Conservation (phyloP, 2,888 invertebrate genomes). For the Caenorhabditis sp. region DNA sequence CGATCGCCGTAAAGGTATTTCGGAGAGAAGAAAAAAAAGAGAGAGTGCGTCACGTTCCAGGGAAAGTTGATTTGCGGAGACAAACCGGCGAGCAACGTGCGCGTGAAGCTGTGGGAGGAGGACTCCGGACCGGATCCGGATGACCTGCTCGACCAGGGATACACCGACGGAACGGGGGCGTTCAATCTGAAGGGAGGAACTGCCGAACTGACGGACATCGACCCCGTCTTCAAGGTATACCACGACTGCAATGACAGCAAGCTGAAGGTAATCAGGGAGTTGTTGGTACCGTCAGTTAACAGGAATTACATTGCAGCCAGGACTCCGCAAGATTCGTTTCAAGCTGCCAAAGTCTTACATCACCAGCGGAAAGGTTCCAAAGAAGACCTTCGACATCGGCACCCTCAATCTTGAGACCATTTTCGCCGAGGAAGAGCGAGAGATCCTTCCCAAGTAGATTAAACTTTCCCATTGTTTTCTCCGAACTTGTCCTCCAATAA, state of each 20-base stretch:
- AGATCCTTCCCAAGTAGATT: no score
- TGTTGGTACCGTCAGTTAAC: no score
- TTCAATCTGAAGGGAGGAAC: slow-evolving; percentile 68
- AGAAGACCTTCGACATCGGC: slow-evolving; percentile 68
- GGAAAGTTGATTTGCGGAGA: slow-evolving; percentile 66
- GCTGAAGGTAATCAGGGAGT: no score
- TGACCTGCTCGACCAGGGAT: slow-evolving; percentile 70
- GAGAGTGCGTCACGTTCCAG: slow-evolving; percentile 56
- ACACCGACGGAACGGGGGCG: no score
- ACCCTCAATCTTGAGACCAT: slow-evolving; percentile 62
- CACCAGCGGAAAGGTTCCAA: slow-evolving; percentile 64
- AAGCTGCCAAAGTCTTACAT: slow-evolving; percentile 69
- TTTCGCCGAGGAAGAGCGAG: no score
- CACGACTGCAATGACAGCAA: slow-evolving; percentile 74
- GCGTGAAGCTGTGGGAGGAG: slow-evolving; percentile 70
- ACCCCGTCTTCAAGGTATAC: slow-evolving; percentile 73
- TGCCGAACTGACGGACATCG: slow-evolving; percentile 70
- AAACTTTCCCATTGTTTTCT: no score
- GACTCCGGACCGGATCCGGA: slow-evolving; percentile 73
- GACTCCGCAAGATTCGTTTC: no score
- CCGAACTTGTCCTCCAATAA: no score
- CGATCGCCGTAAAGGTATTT: slow-evolving; percentile 58
- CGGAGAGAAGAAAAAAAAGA: neutral
- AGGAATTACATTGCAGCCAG: no score
- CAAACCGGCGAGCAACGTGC: slow-evolving; percentile 66